A percentile compares a stretch with the other conserved stretches of the same genome.
Evolutionary conservation across 2,113 vertebrate genomes (phyloP).

Genomic region (Taxidea taxus): DNA sequence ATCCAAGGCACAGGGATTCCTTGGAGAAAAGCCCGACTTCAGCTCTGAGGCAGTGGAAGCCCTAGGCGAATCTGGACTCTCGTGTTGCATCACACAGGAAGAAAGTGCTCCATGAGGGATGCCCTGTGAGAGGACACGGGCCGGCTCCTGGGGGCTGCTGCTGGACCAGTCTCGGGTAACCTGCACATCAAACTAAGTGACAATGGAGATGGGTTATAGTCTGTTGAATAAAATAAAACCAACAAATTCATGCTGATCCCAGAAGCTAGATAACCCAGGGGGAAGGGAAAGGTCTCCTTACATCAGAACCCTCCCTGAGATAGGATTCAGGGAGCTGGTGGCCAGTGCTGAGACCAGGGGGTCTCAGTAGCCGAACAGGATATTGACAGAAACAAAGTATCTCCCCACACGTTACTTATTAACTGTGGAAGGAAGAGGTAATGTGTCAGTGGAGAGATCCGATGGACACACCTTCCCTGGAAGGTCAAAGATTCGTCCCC

Average conservation of each 20-base stretch:
- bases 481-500: background rate
- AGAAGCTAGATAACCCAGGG: background rate
- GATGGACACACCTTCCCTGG: accelerated
- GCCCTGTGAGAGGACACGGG: background rate
- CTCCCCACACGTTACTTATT: background rate
- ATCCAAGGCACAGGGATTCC: background rate
- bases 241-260: accelerated
- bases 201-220: accelerated
- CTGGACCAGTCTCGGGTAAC: background rate
- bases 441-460: background rate
- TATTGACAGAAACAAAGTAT: background rate
- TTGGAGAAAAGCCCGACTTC: background rate
- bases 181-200: background rate
- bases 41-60: background rate
- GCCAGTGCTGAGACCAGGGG: accelerated
- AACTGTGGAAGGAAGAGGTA: no score
- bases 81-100: no score
- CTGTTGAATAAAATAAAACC: background rate
- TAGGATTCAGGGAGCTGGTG: background rate
- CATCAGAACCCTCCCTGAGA: background rate
- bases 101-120: no score
- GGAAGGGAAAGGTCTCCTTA: background rate
- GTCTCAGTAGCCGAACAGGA: accelerated
- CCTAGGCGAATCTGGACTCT: accelerated
- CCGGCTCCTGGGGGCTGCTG: accelerated